A percentile compares a stretch with the other conserved stretches of the same genome.
Evolutionary conservation across 2,113 vertebrate genomes (phyloP).

Genomic region (Nannobrachium achirus): DNA sequence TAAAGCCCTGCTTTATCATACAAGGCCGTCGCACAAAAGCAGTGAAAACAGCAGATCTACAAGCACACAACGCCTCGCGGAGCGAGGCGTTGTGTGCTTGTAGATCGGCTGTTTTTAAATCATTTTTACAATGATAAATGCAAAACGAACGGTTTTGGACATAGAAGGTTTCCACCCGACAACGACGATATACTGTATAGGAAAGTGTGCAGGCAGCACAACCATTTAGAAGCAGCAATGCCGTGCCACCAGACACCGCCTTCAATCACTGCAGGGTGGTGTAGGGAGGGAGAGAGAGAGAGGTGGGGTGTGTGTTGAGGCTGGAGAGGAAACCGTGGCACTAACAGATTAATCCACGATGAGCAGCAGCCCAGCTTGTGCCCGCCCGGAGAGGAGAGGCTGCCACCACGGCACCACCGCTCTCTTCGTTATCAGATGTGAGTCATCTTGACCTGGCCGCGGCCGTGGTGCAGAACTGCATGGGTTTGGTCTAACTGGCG

Average conservation of each 20-base stretch:
- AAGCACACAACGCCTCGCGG: too few species aligned
- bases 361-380: neutral
- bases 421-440: constrained; percentile 6
- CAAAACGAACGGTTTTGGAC: too few species aligned
- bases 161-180: too few species aligned
- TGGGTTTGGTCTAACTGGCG: neutral
- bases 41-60: too few species aligned
- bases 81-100: too few species aligned
- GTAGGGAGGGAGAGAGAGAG: neutral
- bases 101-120: too few species aligned
- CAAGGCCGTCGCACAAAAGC: too few species aligned
- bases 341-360: constrained; percentile 26
- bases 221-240: constrained; percentile 18
- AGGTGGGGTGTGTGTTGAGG: neutral
- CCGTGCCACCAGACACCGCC: constrained; percentile 28
- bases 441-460: constrained; percentile 4
- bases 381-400: neutral
- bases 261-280: constrained; percentile 22
- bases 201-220: constrained; percentile 13
- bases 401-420: neutral
- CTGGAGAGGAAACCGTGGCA: constrained; percentile 20
- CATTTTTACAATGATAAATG: too few species aligned
- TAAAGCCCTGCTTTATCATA: too few species aligned
- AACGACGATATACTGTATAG: too few species aligned
- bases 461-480: neutral